Conservation (phyloP, 2,113 vertebrate species). For the Hippolais icterina region DNA sequence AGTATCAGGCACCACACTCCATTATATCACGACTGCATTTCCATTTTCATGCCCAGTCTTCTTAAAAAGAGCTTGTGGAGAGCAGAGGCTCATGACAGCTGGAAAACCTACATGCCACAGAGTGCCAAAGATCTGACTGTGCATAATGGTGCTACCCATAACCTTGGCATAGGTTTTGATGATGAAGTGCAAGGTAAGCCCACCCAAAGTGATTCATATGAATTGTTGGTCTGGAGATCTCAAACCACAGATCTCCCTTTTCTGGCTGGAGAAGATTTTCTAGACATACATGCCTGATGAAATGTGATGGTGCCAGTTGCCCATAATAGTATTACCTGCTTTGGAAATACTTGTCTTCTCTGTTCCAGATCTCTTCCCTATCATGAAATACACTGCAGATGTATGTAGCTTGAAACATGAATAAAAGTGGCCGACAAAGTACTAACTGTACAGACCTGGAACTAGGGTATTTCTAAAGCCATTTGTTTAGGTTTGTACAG, state of each 20-base stretch:
- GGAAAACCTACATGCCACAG: neutral
- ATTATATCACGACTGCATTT: conserved; percentile 36
- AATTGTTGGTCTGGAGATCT: neutral
- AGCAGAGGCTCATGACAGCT: neutral
- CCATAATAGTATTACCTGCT: neutral
- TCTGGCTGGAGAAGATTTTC: neutral
- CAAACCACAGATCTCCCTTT: neutral
- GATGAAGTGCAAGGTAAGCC: conserved; percentile 21
- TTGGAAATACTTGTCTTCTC: neutral
- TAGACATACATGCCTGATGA: neutral
- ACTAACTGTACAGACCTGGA: neutral
- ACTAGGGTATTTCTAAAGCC: neutral
- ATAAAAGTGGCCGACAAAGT: neutral
- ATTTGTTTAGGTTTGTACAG: neutral
- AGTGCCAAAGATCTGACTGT: neutral
- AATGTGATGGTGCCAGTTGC: neutral
- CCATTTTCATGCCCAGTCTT: neutral
- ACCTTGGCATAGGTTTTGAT: conserved; percentile 12
- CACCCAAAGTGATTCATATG: conserved; percentile 30
- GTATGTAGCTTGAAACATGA: neutral
- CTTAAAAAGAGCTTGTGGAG: neutral
- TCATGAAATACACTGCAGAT: neutral
- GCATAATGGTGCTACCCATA: neutral
- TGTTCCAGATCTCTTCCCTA: neutral
- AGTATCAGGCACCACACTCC: conserved; percentile 47